Conservation (phyloP, 2,888 invertebrate genomes). For the Odontocolon sp. region DNA sequence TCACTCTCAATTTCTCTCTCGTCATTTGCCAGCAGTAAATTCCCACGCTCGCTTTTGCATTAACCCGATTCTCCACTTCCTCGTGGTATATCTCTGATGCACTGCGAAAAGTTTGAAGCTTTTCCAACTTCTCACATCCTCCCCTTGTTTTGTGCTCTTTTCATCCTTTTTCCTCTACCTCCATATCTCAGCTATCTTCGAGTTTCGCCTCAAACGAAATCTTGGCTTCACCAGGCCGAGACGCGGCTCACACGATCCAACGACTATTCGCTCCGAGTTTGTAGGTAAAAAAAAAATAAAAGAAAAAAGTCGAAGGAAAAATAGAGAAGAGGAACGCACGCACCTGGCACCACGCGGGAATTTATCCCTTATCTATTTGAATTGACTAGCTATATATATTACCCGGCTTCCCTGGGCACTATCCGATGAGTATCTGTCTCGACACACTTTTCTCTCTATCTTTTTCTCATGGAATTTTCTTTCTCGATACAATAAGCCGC, state of each 20-base stretch:
- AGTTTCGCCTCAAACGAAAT: slow-evolving; percentile 8
- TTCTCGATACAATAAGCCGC: slow-evolving; percentile 41
- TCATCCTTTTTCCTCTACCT: not conserved
- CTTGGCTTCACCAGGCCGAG: not conserved
- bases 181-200: slow-evolving; percentile 17
- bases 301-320: not conserved
- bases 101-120: not conserved
- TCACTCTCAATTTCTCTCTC: not conserved
- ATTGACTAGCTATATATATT: slow-evolving; percentile 11
- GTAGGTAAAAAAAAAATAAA: slow-evolving; percentile 7
- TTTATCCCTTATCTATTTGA: slow-evolving; percentile 14
- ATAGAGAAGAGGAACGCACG: slow-evolving; percentile 16
- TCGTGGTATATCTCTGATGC: not conserved
- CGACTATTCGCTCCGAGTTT: slow-evolving; percentile 6
- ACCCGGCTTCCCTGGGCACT: not conserved
- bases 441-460: slow-evolving; percentile 7
- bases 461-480: slow-evolving; percentile 10
- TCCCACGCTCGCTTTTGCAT: not conserved
- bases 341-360: slow-evolving; percentile 38
- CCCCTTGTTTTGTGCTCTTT: not conserved
- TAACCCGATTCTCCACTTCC: not conserved
- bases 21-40: not conserved
- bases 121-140: not conserved
- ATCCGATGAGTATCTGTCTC: slow-evolving; percentile 24
- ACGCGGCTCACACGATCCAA: not conserved